Conservation (phyloP, 1,140 invertebrate genomes). For the Thaumetopoea pityocampa region DNA sequence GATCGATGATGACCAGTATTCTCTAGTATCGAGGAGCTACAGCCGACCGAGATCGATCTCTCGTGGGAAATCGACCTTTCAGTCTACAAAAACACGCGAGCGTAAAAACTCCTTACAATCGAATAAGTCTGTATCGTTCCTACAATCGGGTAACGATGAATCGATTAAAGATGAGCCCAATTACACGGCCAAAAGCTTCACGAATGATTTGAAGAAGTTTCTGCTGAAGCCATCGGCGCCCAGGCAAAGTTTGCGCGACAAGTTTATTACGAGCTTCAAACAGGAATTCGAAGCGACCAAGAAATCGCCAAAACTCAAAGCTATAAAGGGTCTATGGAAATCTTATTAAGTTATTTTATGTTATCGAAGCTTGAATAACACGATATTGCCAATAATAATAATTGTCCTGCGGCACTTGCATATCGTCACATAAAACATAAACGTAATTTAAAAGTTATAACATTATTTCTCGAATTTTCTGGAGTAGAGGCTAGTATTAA, state of each 20-base stretch:
- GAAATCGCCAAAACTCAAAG: constrained; percentile 65
- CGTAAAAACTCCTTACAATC: constrained; percentile 68
- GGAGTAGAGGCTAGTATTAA: too few species aligned
- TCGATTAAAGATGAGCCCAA: constrained; percentile 60
- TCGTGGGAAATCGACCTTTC: constrained; percentile 37
- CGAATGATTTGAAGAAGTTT: constrained; percentile 72
- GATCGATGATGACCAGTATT: constrained; percentile 56
- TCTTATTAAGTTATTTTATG: constrained; percentile 47
- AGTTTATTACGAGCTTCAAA: constrained; percentile 69
- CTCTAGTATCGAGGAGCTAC: constrained; percentile 52
- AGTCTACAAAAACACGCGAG: constrained; percentile 30
- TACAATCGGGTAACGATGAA: constrained; percentile 61
- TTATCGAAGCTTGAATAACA: not conserved
- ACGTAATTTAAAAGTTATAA: too few species aligned
- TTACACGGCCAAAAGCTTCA: constrained; percentile 72
- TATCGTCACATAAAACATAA: too few species aligned
- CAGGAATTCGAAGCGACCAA: constrained; percentile 60
- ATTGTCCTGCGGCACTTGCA: too few species aligned
- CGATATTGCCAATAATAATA: too few species aligned
- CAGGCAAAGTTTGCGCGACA: constrained; percentile 63
- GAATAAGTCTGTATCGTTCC: constrained; percentile 69
- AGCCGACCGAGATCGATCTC: constrained; percentile 31
- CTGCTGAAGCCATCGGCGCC: constrained; percentile 63
- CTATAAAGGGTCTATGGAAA: constrained; percentile 73
- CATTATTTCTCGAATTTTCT: too few species aligned